phyloP scores from a whole-genome alignment of 2,797 vertebrate genomes.

The Tinamus major region DNA sequence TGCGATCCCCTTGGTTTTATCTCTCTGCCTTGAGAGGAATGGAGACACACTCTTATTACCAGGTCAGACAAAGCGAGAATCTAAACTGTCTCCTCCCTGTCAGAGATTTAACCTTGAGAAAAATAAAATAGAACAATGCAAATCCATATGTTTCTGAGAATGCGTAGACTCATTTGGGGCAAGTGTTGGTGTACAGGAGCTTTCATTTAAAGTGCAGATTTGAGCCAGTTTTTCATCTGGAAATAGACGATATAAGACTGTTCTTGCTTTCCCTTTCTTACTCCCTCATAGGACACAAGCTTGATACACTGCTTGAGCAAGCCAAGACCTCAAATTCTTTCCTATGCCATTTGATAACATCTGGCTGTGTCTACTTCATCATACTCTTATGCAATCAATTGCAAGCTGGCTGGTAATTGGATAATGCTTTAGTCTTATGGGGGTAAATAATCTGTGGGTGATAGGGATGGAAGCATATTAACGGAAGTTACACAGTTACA shows the following conservation, averaged over 20 bases:
- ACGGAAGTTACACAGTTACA: slow-evolving; percentile 61
- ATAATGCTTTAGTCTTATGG: slow-evolving; percentile 41
- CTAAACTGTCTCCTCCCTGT: background rate
- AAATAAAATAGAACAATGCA: background rate
- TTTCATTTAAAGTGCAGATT: background rate
- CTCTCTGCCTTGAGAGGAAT: background rate
- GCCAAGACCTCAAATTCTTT: slow-evolving; percentile 17
- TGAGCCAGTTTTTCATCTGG: background rate
- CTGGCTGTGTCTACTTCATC: slow-evolving; percentile 36
- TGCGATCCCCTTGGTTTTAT: background rate
- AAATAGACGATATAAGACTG: background rate
- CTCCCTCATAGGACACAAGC: slow-evolving; percentile 11
- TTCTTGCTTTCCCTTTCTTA: slow-evolving; percentile 25
- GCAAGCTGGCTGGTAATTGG: slow-evolving; percentile 18
- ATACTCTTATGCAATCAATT: background rate
- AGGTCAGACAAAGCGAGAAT: background rate
- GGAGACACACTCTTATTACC: background rate
- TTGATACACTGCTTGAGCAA: slow-evolving; percentile 49
- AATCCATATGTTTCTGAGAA: accelerated
- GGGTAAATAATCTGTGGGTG: background rate
- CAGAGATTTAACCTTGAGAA: background rate
- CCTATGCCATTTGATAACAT: slow-evolving; percentile 27
- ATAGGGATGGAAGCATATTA: slow-evolving; percentile 39
- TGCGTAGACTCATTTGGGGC: background rate
- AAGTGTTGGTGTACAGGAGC: accelerated